Conservation (phyloP, 1,140 invertebrate genomes). For the Pygmarrhopalites habei region DNA sequence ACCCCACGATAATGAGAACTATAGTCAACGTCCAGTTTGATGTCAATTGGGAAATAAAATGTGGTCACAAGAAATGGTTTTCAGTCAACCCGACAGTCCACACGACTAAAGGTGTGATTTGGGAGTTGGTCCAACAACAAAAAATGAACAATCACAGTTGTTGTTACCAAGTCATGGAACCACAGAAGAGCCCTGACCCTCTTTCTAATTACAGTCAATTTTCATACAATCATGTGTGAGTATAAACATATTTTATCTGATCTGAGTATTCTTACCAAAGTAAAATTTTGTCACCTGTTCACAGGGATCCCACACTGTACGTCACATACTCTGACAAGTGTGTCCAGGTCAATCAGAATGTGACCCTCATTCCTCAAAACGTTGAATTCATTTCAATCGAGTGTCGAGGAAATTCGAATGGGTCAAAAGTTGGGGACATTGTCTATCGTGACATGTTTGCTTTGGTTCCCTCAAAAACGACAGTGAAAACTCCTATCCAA, state of each 20-base stretch:
- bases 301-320: not conserved
- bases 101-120: no score
- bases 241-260: no score
- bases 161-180: not conserved
- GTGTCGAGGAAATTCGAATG: not conserved
- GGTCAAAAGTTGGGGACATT: not conserved
- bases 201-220: not conserved
- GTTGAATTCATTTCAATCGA: constrained; percentile 10
- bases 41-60: not conserved
- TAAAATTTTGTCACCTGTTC: not conserved
- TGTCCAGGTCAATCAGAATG: not conserved
- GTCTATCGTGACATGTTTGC: constrained; percentile 62
- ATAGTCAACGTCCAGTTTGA: not conserved
- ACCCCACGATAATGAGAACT: not conserved
- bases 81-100: not conserved
- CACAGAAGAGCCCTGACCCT: not conserved
- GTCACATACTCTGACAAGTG: not conserved
- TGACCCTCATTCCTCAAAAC: not conserved
- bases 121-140: not conserved
- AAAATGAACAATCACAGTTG: not conserved
- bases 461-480: constrained; percentile 48
- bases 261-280: not conserved
- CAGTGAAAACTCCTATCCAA: constrained; percentile 13
- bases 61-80: not conserved
- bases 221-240: not conserved